Evolutionary conservation across 1,140 invertebrate species (phyloP).

Genomic region (Bombus cullumanus): DNA sequence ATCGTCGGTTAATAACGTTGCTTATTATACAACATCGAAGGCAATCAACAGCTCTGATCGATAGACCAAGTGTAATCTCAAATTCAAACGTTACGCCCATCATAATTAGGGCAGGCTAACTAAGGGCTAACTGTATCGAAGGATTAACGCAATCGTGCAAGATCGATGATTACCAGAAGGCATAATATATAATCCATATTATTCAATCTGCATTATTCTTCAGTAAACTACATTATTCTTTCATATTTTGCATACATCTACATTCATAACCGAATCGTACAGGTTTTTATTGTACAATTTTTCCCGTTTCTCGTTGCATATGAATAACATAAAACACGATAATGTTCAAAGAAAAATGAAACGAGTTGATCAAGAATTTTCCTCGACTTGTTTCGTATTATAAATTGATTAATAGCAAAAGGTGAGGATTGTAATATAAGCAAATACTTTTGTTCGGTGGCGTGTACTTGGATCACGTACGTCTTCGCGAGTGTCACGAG

Average conservation of each 20-base stretch:
- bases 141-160: slow-evolving; percentile 20
- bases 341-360: neutral
- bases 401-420: no score
- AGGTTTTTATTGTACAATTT: neutral
- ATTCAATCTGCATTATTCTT: neutral
- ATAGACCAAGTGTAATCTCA: slow-evolving; percentile 33
- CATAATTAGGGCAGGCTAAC: slow-evolving; percentile 56
- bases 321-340: neutral
- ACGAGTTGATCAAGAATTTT: neutral
- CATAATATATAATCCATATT: neutral
- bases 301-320: neutral
- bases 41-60: slow-evolving; percentile 41
- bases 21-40: slow-evolving; percentile 35
- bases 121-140: slow-evolving; percentile 35
- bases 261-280: neutral
- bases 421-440: neutral
- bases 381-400: neutral
- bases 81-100: slow-evolving; percentile 40
- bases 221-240: neutral
- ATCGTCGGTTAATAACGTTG: slow-evolving; percentile 8
- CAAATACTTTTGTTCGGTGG: neutral
- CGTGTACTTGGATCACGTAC: neutral
- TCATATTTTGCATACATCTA: neutral
- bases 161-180: neutral
- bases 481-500: neutral